phyloP scores from a whole-genome alignment of 2,113 vertebrate genomes.

The Zapus hudsonius region DNA sequence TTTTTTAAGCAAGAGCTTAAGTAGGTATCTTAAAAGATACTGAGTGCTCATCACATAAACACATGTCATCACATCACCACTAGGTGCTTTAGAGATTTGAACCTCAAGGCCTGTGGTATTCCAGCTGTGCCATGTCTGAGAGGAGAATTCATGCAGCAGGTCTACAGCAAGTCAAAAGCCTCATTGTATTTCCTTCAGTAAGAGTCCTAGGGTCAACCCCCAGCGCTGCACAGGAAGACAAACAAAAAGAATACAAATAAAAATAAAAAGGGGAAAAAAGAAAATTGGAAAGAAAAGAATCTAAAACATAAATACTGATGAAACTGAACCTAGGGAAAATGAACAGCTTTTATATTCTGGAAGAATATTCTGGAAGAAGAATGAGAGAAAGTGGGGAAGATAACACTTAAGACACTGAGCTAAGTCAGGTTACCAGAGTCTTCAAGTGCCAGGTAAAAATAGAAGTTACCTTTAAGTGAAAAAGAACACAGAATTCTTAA shows the following conservation, averaged over 20 bases:
- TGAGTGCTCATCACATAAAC: conserved; percentile 22
- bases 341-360: neutral
- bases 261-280: too few species aligned
- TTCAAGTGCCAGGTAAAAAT: neutral
- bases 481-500: neutral
- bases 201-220: too few species aligned
- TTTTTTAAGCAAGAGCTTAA: neutral
- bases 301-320: neutral
- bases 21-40: neutral
- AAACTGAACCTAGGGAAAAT: neutral
- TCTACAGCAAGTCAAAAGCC: conserved; percentile 44
- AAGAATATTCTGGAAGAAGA: neutral
- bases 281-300: neutral
- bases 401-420: rapidly evolving
- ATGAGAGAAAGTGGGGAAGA: rapidly evolving
- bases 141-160: neutral
- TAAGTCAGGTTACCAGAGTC: neutral
- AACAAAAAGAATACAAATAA: too few species aligned
- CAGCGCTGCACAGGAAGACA: neutral
- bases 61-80: neutral
- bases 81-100: neutral
- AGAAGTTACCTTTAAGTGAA: neutral
- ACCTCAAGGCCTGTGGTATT: neutral
- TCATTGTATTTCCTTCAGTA: conserved; percentile 39
- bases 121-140: neutral